These are phyloP conservation scores for Caenorhabditis doughertyi DNA, from an alignment of 2,888 invertebrate genomes.

Conservation along the genomic window DNA sequence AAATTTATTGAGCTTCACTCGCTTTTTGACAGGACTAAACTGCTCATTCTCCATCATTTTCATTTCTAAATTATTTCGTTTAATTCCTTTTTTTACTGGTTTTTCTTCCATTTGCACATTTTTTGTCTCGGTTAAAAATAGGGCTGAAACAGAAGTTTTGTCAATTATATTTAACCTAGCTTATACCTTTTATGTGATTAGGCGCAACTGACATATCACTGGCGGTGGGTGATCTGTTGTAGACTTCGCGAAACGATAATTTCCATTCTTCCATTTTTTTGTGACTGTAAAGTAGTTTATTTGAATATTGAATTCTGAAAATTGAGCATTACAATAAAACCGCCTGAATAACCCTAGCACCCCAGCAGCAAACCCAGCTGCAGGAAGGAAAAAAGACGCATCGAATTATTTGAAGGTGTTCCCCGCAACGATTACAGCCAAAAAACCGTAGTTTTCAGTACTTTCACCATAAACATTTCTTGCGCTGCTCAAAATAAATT, in stretches of 20 bases:
- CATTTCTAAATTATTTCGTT: slow-evolving; percentile 55
- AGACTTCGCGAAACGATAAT: slow-evolving; percentile 70
- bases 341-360: too few relatives aligned
- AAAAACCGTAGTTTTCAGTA: too few relatives aligned
- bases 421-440: too few relatives aligned
- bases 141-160: slow-evolving; percentile 14
- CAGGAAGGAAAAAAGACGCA: too few relatives aligned
- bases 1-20: slow-evolving; percentile 19
- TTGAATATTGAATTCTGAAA: too few relatives aligned
- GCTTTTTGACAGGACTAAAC: slow-evolving; percentile 62
- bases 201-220: slow-evolving; percentile 67
- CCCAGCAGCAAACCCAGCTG: too few relatives aligned
- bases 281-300: slow-evolving; percentile 1
- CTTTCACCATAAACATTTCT: too few relatives aligned
- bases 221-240: slow-evolving; percentile 72
- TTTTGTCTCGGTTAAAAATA: slow-evolving; percentile 15
- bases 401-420: too few relatives aligned
- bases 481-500: too few relatives aligned
- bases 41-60: slow-evolving; percentile 57
- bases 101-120: neutral
- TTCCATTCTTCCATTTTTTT: slow-evolving; percentile 69
- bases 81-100: slow-evolving; percentile 34
- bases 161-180: neutral
- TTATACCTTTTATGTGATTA: slow-evolving; percentile 62
- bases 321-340: too few relatives aligned